These are phyloP conservation scores for Diorhabda carinulata DNA, from an alignment of 1,140 invertebrate genomes.

Conservation along the genomic window DNA sequence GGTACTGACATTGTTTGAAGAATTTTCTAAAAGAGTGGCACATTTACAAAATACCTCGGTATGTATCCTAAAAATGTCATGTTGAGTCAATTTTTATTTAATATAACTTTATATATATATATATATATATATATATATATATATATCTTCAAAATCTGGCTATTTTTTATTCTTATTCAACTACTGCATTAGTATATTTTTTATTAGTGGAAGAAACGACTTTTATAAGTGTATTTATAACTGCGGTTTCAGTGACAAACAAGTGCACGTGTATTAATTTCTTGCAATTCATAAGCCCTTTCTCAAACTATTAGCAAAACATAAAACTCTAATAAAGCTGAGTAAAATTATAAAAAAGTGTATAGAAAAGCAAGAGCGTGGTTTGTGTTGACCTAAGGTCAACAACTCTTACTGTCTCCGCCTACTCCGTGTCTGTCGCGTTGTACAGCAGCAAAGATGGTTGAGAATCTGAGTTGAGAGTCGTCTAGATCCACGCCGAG, in stretches of 20 bases:
- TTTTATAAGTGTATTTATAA: no score
- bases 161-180: no score
- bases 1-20: no score
- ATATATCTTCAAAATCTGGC: no score
- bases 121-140: no score
- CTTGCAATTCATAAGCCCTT: background rate
- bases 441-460: constrained; percentile 37
- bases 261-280: constrained; percentile 1
- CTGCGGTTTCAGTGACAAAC: background rate
- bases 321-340: constrained; percentile 5
- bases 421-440: constrained; percentile 44
- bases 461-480: constrained; percentile 10
- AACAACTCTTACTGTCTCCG: constrained; percentile 47
- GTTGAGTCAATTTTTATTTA: no score
- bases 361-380: constrained; percentile 29
- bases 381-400: constrained; percentile 46
- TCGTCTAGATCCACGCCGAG: constrained; percentile 5
- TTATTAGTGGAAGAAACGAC: no score
- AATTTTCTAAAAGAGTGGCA: no score
- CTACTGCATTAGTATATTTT: no score
- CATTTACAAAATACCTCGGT: no score
- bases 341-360: constrained; percentile 25
- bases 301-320: background rate
- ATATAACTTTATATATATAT: no score
- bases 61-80: no score